Base-by-base conservation (phyloP, 2,888 invertebrate genomes). In the Ariolimax columbianus region DNA sequence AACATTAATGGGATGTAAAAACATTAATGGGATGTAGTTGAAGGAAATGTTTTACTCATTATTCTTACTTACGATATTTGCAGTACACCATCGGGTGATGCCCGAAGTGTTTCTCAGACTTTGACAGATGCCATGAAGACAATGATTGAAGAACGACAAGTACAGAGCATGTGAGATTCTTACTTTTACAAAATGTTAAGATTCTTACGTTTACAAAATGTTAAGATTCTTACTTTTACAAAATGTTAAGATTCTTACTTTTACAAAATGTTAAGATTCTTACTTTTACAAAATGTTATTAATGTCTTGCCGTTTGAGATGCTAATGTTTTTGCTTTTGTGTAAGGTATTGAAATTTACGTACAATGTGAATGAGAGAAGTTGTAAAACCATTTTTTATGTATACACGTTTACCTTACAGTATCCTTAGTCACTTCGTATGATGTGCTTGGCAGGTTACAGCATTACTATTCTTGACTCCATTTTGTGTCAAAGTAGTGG, bases 111-210 rank as follows among this genome's bases (percentile, higher is more conserved):
- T 73, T 81, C 85, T 33, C 47, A 55, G 40, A 85, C 85, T 23
- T 59, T 85, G 36, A 63, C 81, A 23, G 81, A 81, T 36, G 85
- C 81, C 40, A 66, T 85, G 77, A 36, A 81, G 38, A 81, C 77
- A 30, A 70, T 85, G 68, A 38, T 79, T 80, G 84, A 79, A 63
- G 79, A 47, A 33, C 43, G 80, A n/a, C 80, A 63, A 38, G 33
- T 66, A 17, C 85, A 85, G 40, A 66, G 75, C 36, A 77, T 85
- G 85, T 85, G 81, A 75, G 84, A 47, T 51, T 33, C 55, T 33
- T 51, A 33, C 47, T 47, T 75, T 43, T 55, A 23, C 55, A 40
- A 9, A 38, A 23, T 73, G 36, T 40, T 19, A 38, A 51, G n/a
- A 51, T 55, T 77, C 17, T 77, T 1, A 33, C 51, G 19, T 55